phyloP scores from a whole-genome alignment of 2,888 invertebrate genomes.

The Matsumyia berberina region DNA sequence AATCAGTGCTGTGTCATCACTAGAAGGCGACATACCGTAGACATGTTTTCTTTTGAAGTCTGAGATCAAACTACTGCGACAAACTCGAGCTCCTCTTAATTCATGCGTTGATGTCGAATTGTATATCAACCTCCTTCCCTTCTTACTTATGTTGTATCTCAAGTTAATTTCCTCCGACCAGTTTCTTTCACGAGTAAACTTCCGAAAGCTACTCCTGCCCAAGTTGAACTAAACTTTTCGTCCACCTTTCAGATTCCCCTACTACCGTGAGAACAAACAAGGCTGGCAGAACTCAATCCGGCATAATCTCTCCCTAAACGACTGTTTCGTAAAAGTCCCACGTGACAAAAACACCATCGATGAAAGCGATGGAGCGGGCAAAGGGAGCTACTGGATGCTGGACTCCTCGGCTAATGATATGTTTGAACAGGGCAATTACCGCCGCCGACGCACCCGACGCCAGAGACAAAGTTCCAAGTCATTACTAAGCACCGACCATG shows the following conservation, averaged over 20 bases:
- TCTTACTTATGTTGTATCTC: too few species aligned
- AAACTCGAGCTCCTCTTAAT: too few species aligned
- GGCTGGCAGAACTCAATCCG: constrained; percentile 93
- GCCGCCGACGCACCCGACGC: constrained; percentile 88
- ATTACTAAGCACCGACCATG: constrained; percentile 63
- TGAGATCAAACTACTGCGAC: too few species aligned
- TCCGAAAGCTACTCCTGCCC: too few species aligned
- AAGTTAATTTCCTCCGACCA: too few species aligned
- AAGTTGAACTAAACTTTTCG: not conserved
- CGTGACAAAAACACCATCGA: constrained; percentile 83
- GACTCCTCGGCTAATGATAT: constrained; percentile 92
- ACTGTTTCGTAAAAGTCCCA: constrained; percentile 91
- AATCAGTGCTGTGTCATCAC: too few species aligned
- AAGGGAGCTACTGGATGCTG: constrained; percentile 92
- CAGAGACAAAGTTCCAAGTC: constrained; percentile 84
- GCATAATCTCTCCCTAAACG: constrained; percentile 92
- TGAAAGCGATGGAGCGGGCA: constrained; percentile 85
- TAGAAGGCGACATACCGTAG: too few species aligned
- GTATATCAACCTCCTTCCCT: too few species aligned
- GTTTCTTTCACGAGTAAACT: too few species aligned
- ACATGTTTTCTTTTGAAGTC: too few species aligned
- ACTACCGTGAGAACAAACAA: constrained; percentile 92
- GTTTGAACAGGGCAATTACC: constrained; percentile 95
- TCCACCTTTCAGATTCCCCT: constrained; percentile 87
- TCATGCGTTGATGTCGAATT: too few species aligned